Evolutionary conservation across 2,113 vertebrate species (phyloP), one percentile per base, ranked within the genome.

Genomic region (Crotalus tigris): DNA sequence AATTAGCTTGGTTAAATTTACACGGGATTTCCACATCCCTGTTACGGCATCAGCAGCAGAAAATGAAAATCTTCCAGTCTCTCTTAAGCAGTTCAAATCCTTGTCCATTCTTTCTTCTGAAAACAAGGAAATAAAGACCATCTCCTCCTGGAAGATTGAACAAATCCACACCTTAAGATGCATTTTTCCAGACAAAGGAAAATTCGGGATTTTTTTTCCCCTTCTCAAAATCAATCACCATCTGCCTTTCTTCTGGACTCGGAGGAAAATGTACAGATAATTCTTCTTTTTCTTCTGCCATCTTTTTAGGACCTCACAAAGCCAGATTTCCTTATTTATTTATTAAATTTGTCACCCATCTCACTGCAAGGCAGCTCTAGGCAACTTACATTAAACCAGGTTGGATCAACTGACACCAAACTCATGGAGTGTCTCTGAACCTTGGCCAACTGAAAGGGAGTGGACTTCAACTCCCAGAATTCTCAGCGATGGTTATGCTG

Each of bases 1-100:
- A 96, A 91, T 95, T 94, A 95, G 96, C 95, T 95, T 95, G 75
- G 95, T 96, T 94, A 94, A 96, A 96, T 96, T 95, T 94, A 94
- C 95, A 96, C 94, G 95, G 93, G 93, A 96, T 91, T 75, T 92
- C 57, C 94, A 95, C 51, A 85, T 92, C 94, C 96, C 95, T 90
- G 95, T 90, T 91, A 61, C 89, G 93, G n/a, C 61, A 64, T n/a
- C n/a, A 33, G 2, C 64, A 33, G n/a, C 64, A 33, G n/a, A 33
- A 75, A 29, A n/a, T 75, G 2, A 33, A 64, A 75, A 33, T 19
- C n/a, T 75, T 33, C 13, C 15, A 0, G 15, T 75, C n/a, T 75
- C 15, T 39, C 2, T 39, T 8, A 39, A 75, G 15, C n/a, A 39
- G n/a, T n/a, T 75, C n/a, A 15, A 5, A 5, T 75, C n/a, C n/a